phyloP scores from a whole-genome alignment of 1,140 invertebrate genomes.

The Ceratosolen solmsi region DNA sequence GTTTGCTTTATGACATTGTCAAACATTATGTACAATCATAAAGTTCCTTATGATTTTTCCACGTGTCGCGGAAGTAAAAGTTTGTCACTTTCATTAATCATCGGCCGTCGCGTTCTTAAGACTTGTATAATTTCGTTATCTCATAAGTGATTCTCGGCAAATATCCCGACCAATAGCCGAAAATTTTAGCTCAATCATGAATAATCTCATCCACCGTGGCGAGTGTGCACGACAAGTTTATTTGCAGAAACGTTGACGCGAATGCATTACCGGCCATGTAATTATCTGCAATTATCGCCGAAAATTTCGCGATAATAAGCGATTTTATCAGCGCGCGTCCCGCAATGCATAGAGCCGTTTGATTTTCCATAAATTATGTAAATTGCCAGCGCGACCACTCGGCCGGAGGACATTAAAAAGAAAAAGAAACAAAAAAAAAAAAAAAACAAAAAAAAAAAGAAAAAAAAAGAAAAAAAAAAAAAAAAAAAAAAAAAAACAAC shows the following conservation, averaged over 20 bases:
- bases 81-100: conserved; percentile 14
- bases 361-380: conserved; percentile 48
- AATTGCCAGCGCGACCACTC: background rate
- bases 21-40: background rate
- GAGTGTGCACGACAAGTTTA: background rate
- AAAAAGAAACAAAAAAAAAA: too few species aligned
- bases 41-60: background rate
- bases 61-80: background rate
- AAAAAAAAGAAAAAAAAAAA: background rate
- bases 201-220: background rate
- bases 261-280: conserved; percentile 13
- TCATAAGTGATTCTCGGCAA: conserved; percentile 1
- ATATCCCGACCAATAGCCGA: conserved; percentile 9
- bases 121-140: conserved; percentile 3
- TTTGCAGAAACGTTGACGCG: conserved; percentile 1
- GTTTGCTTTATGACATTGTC: background rate
- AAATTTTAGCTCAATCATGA: conserved; percentile 7
- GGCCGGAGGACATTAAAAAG: background rate
- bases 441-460: background rate
- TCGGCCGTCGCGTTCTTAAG: background rate
- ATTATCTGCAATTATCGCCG: conserved; percentile 35
- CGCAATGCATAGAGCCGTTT: conserved; percentile 2
- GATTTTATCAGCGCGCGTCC: background rate
- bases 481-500: background rate
- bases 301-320: conserved; percentile 37